These are phyloP conservation scores for Lycorma delicatula DNA, from an alignment of 1,140 invertebrate species.

Conservation along the genomic window DNA sequence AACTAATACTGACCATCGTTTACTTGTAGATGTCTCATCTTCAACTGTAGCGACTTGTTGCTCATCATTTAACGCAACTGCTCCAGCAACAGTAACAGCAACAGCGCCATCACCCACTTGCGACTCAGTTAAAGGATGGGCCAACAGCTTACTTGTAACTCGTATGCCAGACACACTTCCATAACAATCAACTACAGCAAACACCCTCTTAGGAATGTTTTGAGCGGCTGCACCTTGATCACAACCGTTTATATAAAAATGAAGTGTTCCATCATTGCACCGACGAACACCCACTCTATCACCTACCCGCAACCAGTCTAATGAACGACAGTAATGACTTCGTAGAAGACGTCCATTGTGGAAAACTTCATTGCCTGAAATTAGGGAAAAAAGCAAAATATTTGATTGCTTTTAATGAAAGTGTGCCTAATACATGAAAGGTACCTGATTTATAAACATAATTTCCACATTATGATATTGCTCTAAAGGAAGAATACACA, in stretches of 20 bases:
- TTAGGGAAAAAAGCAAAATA: no score
- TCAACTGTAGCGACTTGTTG: no score
- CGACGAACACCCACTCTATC: slow-evolving; percentile 48
- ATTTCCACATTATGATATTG: no score
- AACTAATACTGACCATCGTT: no score
- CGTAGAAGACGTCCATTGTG: slow-evolving; percentile 48
- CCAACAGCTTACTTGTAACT: slow-evolving; percentile 43
- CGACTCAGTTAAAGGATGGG: slow-evolving; percentile 37
- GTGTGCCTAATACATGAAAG: no score
- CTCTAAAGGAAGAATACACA: no score
- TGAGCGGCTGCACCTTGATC: slow-evolving; percentile 72
- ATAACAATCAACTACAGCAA: slow-evolving; percentile 63
- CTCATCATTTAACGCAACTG: background rate
- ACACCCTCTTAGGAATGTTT: slow-evolving; percentile 65
- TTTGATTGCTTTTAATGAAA: no score
- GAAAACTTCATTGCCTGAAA: slow-evolving; percentile 54
- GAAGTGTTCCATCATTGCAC: slow-evolving; percentile 43
- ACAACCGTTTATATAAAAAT: slow-evolving; percentile 65
- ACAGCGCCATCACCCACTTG: background rate
- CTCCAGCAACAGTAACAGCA: background rate
- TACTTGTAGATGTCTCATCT: no score
- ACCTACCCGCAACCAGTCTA: slow-evolving; percentile 69
- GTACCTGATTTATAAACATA: no score
- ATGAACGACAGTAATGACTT: slow-evolving; percentile 58
- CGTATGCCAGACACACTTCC: slow-evolving; percentile 53